phyloP scores from a whole-genome alignment of 2,888 invertebrate species.

The Polyploca ridens region DNA sequence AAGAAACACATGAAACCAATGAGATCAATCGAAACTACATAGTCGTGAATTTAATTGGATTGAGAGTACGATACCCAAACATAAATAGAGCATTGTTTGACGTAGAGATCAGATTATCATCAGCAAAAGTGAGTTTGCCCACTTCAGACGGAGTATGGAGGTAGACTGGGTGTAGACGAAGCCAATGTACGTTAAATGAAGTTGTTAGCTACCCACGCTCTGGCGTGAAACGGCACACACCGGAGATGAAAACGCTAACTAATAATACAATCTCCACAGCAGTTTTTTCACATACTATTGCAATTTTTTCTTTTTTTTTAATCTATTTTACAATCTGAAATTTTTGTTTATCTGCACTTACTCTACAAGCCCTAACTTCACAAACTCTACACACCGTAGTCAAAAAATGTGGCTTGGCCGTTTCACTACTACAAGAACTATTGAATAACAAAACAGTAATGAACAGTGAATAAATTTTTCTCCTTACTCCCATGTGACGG shows the following conservation, averaged over 20 bases:
- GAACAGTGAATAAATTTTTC: too few species aligned
- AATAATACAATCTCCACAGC: neutral
- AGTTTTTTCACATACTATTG: neutral
- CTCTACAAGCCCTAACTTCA: too few species aligned
- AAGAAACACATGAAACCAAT: too few species aligned
- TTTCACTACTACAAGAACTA: too few species aligned
- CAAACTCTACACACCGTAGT: too few species aligned
- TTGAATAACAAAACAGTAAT: too few species aligned
- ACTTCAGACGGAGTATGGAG: neutral
- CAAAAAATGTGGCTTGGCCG: too few species aligned
- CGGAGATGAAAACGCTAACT: constrained; percentile 1
- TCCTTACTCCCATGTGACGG: too few species aligned
- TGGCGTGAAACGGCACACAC: neutral
- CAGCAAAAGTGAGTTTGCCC: neutral
- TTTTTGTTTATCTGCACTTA: too few species aligned
- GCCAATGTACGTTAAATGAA: constrained; percentile 4
- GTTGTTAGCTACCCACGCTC: neutral
- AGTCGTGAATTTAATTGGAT: too few species aligned
- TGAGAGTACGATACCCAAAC: too few species aligned
- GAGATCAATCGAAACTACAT: neutral
- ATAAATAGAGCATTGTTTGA: neutral
- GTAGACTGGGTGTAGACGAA: constrained; percentile 1
- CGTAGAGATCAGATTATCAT: neutral
- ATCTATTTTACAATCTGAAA: too few species aligned
- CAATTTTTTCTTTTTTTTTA: neutral